phyloP scores from a whole-genome alignment of 2,113 vertebrate species.

The Rousettus leschenaultii region DNA sequence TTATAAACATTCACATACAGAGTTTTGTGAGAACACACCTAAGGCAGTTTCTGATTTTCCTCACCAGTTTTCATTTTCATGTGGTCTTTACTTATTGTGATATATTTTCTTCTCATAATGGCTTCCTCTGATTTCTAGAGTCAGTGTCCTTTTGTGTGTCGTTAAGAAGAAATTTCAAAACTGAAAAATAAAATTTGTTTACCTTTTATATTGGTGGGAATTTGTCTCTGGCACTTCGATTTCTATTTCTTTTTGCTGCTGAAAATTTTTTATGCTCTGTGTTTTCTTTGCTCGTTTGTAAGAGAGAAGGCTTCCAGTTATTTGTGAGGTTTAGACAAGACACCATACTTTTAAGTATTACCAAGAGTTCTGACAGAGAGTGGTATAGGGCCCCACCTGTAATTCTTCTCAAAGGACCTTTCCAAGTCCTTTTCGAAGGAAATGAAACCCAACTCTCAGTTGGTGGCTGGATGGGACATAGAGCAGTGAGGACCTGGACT shows the following conservation, averaged over 20 bases:
- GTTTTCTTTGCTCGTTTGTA: neutral
- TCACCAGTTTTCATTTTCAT: neutral
- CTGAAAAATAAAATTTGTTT: neutral
- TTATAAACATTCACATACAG: neutral
- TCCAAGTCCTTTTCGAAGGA: neutral
- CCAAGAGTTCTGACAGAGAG: neutral
- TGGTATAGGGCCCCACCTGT: neutral
- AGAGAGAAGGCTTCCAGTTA: neutral
- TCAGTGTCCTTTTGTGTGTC: neutral
- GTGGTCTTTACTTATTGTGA: neutral
- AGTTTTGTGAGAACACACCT: neutral
- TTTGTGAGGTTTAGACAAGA: neutral
- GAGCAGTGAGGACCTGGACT: neutral
- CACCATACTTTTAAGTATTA: neutral
- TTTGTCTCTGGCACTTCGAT: neutral
- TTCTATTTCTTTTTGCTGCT: neutral
- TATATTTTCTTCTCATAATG: neutral
- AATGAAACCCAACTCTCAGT: neutral
- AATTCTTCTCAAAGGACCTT: neutral
- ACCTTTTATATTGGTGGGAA: neutral
- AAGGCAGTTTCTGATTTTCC: neutral
- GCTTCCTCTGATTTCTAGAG: neutral
- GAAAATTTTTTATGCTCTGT: constrained; percentile 1
- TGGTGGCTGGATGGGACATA: neutral
- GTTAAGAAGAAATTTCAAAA: neutral